Conservation (phyloP, 2,797 vertebrate genomes). For the Pseudotriccus pelzelni region DNA sequence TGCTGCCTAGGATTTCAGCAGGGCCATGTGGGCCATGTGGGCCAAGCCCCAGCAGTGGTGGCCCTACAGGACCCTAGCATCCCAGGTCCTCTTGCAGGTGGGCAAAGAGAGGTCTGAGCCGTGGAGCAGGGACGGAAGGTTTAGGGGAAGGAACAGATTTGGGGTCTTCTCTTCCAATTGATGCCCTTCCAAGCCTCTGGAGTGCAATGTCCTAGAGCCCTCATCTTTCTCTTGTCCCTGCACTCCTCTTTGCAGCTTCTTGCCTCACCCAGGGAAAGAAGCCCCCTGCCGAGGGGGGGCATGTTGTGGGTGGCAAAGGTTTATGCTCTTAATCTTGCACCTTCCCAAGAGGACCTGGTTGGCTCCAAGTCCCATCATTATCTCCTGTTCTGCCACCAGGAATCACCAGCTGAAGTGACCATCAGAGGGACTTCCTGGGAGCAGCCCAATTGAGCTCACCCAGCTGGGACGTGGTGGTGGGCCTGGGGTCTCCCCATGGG, state of each 20-base stretch:
- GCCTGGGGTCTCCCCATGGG: not conserved
- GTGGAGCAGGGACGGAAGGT: not conserved
- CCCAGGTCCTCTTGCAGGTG: not conserved
- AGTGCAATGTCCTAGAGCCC: not conserved
- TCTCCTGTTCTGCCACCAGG: not conserved
- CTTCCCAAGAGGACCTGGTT: not conserved
- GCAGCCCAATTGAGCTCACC: not conserved
- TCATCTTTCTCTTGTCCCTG: not conserved
- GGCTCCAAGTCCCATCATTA: not conserved
- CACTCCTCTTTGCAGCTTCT: not conserved
- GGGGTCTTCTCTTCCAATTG: not conserved
- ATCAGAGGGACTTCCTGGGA: not conserved
- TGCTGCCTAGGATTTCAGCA: not conserved
- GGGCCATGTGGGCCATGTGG: fast-evolving
- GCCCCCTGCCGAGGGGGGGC: not conserved
- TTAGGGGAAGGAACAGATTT: not conserved
- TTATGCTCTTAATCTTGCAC: not conserved
- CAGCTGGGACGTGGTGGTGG: too few species aligned
- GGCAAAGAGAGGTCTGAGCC: not conserved
- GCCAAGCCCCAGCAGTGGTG: not conserved
- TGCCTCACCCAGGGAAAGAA: not conserved
- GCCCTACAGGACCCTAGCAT: not conserved
- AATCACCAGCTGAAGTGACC: not conserved
- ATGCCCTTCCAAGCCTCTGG: not conserved
- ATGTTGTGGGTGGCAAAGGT: not conserved